A percentile compares a stretch with the other conserved stretches of the same genome.
Conservation (phyloP, 2,888 invertebrate species). For the Bruchidius siliquastri region DNA sequence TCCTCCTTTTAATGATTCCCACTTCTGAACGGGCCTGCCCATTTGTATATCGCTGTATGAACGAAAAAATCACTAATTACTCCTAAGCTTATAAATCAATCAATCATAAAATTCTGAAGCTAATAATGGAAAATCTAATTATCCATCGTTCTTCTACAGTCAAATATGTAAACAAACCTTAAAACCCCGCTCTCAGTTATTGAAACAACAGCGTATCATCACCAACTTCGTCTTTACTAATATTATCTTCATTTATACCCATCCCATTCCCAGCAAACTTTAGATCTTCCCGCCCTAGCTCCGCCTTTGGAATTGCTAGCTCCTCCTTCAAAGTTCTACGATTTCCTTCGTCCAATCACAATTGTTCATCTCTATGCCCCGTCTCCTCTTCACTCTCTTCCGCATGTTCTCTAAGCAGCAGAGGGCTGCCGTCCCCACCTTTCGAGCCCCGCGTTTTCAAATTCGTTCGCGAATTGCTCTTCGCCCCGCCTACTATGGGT, state of each 20-base stretch:
- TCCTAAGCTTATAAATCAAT: too few relatives aligned
- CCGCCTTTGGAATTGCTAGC: background rate
- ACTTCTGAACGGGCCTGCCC: too few relatives aligned
- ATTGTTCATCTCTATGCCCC: slow-evolving; percentile 20
- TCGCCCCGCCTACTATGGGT: background rate
- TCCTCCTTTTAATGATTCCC: too few relatives aligned
- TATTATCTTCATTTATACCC: background rate
- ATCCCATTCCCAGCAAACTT: background rate
- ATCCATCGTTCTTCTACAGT: background rate
- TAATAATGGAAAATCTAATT: too few relatives aligned
- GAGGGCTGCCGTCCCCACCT: slow-evolving; percentile 56
- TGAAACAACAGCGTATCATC: background rate
- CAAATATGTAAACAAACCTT: background rate
- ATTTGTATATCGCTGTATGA: too few relatives aligned
- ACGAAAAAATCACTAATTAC: too few relatives aligned
- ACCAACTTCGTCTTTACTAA: background rate
- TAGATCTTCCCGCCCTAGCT: background rate
- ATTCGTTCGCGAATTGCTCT: background rate
- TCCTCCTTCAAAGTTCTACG: background rate
- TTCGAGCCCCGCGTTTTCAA: background rate
- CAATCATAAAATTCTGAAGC: too few relatives aligned
- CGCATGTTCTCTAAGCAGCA: slow-evolving; percentile 51
- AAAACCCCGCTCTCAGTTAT: background rate
- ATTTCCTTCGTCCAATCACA: slow-evolving; percentile 16
- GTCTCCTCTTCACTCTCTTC: slow-evolving; percentile 49